Evolutionary conservation across 2,888 invertebrate genomes (phyloP), one percentile per base, ranked within the genome.

Genomic region (Tridacna crocea): DNA sequence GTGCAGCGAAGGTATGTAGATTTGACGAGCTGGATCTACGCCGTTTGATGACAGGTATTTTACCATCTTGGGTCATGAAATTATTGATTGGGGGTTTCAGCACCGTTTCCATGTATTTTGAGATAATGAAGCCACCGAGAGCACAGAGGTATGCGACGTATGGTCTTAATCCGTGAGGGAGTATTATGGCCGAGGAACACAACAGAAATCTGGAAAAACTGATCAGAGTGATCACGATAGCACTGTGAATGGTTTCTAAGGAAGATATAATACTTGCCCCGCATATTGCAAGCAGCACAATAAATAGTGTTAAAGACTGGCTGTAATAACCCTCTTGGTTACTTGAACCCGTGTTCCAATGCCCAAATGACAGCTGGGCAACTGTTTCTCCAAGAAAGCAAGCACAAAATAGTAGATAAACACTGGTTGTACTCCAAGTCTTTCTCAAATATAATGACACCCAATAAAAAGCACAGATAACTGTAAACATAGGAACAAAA

Each of bases 91-190:
- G 91, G 19, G 93, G 92, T 82, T 90, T 91, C 70, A 93, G 88
- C 24, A 92, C 88, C 15, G 93, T 92, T 87, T 94, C 94, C 93
- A 93, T 92, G 87, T 94, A 94, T 81, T 94, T 93, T 72, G 93
- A 93, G 27, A 92, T 91, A 73, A 94, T 85, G 73, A 93, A 92
- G 47, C 94, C 94, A 12, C 88, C 88, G 22, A 93, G 88, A 13
- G 93, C 93, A 84, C 93, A 92, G n/a, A 90, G 77, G 89, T 94
- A 94, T 46, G 93, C 92, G 8, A 94, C 73, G 80, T 92, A 93
- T 24, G 94, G 94, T 72, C 93, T 84, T 17, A 92, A 70, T 63
- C 88, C 82, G 77, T 87, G 89, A 11, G 94, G 93, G 61, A 94
- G 80, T 82, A 92, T 91, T 46, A 87, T 87, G 58, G 93, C 87